Evolutionary conservation across 2,888 invertebrate genomes (phyloP), one percentile per base, ranked within the genome.

Genomic region (Cosmopolites sordidus): DNA sequence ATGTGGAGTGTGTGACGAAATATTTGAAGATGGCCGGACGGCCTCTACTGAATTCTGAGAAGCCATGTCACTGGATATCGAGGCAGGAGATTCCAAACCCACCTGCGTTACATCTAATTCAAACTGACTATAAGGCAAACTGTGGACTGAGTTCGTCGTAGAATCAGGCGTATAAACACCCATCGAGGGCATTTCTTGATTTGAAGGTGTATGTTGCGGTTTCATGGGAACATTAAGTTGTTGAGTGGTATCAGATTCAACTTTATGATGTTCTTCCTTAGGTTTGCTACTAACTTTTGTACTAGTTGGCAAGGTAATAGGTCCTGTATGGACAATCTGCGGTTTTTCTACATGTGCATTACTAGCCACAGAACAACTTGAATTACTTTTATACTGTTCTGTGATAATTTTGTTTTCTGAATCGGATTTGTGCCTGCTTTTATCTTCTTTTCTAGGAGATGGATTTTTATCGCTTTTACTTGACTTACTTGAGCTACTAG

Each of bases 111-210:
- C 90, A 70, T 91, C 92, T 55, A 92, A 73, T 62, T 92, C 91
- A 64, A 89, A 89, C 50, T 88, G 86, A 0, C 62, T 64, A 65
- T 89, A 89, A 67, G 84, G 83, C 62, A 92, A 80, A 46, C 89
- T 72, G 59, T 89, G 88, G 6, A 90, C 88, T 0, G 88, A 87
- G 69, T 89, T 91, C 30, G 87, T 86, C 0, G 89, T 86, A 0
- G 91, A 86, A 65, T 91, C 91, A 0, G 91, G 87, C 0, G 89
- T 91, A 67, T 92, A 92, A 0, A 91, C 89, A 0, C 89, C 89
- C 84, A 90, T 84, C 1, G 88, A 87, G n/a, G 86, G 84, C 56
- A 87, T 73, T 43, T 86, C 86, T 44, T 77, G 75, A 9, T 75
- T 75, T 12, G 73, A 72, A 33, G n/a, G 43, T 30, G 15, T 47